Percentiles rank a stretch among this genome's conserved stretches.
Evolutionary conservation across 2,113 vertebrate species (phyloP).

Genomic region (Tinamus guttatus): DNA sequence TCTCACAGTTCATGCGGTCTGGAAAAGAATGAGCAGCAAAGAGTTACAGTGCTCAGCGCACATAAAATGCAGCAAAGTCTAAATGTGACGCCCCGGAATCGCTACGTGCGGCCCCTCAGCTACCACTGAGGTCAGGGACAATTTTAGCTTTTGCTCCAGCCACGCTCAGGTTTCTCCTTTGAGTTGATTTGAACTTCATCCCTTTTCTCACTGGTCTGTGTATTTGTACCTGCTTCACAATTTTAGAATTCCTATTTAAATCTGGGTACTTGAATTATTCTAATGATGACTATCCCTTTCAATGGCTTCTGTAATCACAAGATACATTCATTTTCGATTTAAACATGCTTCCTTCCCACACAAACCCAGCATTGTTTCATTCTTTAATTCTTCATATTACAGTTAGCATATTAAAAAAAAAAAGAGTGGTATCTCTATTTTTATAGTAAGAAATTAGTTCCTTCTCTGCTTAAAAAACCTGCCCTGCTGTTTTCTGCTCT

Average conservation of each 20-base stretch:
- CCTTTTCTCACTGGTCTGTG: background rate
- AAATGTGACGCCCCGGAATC: background rate
- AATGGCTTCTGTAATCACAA: constrained; percentile 45
- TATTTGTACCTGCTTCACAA: background rate
- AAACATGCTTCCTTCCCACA: constrained; percentile 67
- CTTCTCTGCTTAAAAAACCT: background rate
- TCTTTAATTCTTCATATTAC: background rate
- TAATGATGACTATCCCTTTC: constrained; percentile 66
- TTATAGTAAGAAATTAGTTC: background rate
- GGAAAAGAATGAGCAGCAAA: background rate
- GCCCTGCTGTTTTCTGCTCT: background rate
- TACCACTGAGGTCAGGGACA: background rate
- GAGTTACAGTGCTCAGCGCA: background rate
- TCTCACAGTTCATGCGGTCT: background rate
- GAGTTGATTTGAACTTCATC: constrained; percentile 14
- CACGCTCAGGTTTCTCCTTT: background rate
- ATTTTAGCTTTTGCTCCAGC: background rate
- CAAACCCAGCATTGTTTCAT: constrained; percentile 46
- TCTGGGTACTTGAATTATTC: constrained; percentile 29
- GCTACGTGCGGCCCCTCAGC: background rate
- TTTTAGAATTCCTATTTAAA: background rate
- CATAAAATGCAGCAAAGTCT: rapidly evolving
- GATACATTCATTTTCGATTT: constrained; percentile 47
- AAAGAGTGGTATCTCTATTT: background rate
- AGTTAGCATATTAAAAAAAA: background rate